Evolutionary conservation across 2,113 vertebrate genomes (phyloP), one percentile per base, ranked within the genome.

Genomic region (Phalacrocorax brasilianus): DNA sequence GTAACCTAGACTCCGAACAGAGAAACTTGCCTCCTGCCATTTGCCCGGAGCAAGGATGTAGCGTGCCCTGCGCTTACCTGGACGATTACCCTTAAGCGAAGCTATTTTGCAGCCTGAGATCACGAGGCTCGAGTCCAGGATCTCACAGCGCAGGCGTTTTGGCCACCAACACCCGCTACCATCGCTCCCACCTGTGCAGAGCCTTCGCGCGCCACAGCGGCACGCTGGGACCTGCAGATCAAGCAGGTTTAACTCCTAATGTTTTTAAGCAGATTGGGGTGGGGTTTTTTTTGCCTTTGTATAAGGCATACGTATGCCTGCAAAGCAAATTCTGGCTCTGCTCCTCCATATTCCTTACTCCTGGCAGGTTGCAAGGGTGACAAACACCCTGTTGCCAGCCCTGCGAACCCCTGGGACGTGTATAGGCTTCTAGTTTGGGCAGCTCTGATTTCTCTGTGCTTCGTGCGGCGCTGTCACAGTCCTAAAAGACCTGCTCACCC

Each of bases 111-210:
- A 23, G n/a, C 4, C 58, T 91, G 89, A 89, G 38, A 22, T 79
- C 70, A 47, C 3, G 7, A 35, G 63, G 53, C 45, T 83, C 7
- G 2, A 22, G 18, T 33, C 72, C 91, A 79, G 84, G 27, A 40
- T 55, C 59, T 20, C 59, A 4, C 52, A 9, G 58, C 6, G 0
- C 22, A 5, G 3, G 9, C 14, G 1, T 65, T 4, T 44, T 33
- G 80, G 52, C 88, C 83, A 72, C 44, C 78, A 61, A 4, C 45
- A 21, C 35, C 58, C 28, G 3, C n/a, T 62, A 7, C 56, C 74
- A 38, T 74, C 85, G 0, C 6, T 63, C 53, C 62, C 49, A 52
- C 59, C 81, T 55, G 65, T 3, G 35, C 82, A 40, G 63, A 55
- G 33, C 71, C 23, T 49, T 20, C 2, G 3, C 15, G n/a, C 5